Conservation (phyloP, 2,888 invertebrate genomes). For the Eristalis arbustorum region DNA sequence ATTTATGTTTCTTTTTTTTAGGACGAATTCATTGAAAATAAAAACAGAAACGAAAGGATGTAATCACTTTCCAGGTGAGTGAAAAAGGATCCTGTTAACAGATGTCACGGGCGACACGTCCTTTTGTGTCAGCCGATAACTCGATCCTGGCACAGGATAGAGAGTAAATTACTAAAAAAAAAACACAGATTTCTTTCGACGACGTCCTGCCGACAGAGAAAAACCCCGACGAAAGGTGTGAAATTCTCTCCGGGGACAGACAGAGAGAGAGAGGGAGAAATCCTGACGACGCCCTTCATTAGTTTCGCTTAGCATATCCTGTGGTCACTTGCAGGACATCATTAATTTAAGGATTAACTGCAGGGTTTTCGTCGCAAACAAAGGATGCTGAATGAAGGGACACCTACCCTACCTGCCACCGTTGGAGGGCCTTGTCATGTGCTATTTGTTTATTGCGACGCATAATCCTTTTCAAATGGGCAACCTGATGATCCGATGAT, state of each 20-base stretch:
- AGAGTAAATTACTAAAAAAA: background rate
- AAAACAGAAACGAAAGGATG: slow-evolving; percentile 49
- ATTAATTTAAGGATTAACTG: slow-evolving; percentile 68
- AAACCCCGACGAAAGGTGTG: slow-evolving; percentile 47
- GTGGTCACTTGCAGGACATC: slow-evolving; percentile 48
- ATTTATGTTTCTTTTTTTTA: slow-evolving; percentile 67
- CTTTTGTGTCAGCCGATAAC: slow-evolving; percentile 33
- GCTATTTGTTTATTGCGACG: slow-evolving; percentile 57
- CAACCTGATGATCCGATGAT: slow-evolving; percentile 1
- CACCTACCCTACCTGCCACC: slow-evolving; percentile 51
- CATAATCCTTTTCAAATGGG: slow-evolving; percentile 56
- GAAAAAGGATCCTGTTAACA: slow-evolving; percentile 67
- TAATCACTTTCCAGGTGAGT: slow-evolving; percentile 65
- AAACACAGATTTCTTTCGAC: background rate
- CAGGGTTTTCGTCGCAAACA: slow-evolving; percentile 29
- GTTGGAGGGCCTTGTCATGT: slow-evolving; percentile 57
- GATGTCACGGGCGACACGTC: slow-evolving; percentile 53
- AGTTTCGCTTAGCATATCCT: slow-evolving; percentile 7
- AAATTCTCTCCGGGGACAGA: slow-evolving; percentile 14
- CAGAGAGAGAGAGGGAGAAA: background rate
- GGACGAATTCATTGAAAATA: background rate
- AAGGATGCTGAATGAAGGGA: slow-evolving; percentile 5
- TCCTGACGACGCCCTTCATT: slow-evolving; percentile 29
- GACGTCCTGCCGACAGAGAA: background rate
- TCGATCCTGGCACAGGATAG: slow-evolving; percentile 36